Conservation (phyloP, 1,140 invertebrate species). For the Potamilus streckersoni region DNA sequence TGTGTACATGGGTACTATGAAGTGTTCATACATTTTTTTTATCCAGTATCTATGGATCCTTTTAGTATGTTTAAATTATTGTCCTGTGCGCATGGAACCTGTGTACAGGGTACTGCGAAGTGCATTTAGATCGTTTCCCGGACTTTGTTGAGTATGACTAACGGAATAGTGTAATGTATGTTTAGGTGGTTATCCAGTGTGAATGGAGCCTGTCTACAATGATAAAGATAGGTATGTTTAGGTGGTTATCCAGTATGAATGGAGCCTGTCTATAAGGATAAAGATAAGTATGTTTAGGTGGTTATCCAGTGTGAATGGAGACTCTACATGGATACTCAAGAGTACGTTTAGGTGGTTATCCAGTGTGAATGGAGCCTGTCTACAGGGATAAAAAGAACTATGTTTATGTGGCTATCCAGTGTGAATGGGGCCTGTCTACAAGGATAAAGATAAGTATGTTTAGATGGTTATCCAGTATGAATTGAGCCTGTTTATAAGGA, state of each 20-base stretch:
- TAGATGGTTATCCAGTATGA: too few relatives aligned
- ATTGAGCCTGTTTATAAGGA: too few relatives aligned
- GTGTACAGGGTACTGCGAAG: conserved; percentile 26
- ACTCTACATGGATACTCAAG: background rate
- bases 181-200: too few relatives aligned
- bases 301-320: background rate
- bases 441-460: conserved; percentile 6
- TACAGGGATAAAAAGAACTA: too few relatives aligned
- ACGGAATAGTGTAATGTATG: too few relatives aligned
- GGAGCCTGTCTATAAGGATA: conserved; percentile 24
- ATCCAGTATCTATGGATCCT: conserved; percentile 10
- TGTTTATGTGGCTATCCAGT: too few relatives aligned
- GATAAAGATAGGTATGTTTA: too few relatives aligned
- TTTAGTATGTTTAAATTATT: conserved; percentile 4
- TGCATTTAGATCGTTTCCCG: background rate
- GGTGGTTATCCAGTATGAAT: conserved; percentile 3
- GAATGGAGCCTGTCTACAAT: too few relatives aligned
- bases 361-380: too few relatives aligned
- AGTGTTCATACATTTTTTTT: too few relatives aligned
- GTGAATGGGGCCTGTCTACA: background rate
- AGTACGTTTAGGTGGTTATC: background rate
- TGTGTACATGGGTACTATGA: too few relatives aligned
- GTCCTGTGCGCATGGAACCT: conserved; percentile 11
- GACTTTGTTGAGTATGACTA: too few relatives aligned
- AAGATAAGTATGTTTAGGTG: conserved; percentile 1